These are phyloP conservation scores for Coreius guichenoti DNA, from an alignment of 2,797 vertebrate species.

Conservation along the genomic window DNA sequence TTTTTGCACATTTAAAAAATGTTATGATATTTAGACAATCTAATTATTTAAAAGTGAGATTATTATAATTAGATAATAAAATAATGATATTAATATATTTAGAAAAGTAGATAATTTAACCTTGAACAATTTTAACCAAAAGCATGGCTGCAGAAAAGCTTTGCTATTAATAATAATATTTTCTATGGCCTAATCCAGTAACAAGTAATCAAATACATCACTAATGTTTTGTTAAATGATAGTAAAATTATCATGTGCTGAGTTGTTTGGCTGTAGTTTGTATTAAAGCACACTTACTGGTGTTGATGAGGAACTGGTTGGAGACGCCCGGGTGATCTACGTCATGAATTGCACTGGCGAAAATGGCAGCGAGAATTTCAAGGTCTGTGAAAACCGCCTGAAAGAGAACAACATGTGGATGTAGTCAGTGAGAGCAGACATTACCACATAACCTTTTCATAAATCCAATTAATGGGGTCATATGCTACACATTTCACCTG, in stretches of 20 bases:
- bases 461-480: not conserved
- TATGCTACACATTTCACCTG: not conserved
- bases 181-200: not conserved
- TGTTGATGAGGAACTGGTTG: constrained; percentile 88
- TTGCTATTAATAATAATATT: not conserved
- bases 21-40: too few relatives aligned
- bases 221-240: not conserved
- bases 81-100: not conserved
- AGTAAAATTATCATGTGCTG: not conserved
- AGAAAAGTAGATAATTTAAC: not conserved
- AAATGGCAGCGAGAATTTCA: constrained; percentile 84
- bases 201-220: not conserved
- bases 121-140: not conserved
- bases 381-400: constrained; percentile 86
- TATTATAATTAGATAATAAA: not conserved
- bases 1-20: too few relatives aligned
- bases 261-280: constrained; percentile 26
- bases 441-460: constrained; percentile 18
- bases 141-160: not conserved
- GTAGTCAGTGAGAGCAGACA: constrained; percentile 4
- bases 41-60: not conserved
- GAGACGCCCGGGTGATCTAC: constrained; percentile 85
- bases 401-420: constrained; percentile 16
- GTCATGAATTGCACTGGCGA: constrained; percentile 83
- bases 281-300: constrained; percentile 75